Percentiles rank a stretch among this genome's conserved stretches.
Conservation (phyloP, 2,113 vertebrate species). For the Salminus brasiliensis region DNA sequence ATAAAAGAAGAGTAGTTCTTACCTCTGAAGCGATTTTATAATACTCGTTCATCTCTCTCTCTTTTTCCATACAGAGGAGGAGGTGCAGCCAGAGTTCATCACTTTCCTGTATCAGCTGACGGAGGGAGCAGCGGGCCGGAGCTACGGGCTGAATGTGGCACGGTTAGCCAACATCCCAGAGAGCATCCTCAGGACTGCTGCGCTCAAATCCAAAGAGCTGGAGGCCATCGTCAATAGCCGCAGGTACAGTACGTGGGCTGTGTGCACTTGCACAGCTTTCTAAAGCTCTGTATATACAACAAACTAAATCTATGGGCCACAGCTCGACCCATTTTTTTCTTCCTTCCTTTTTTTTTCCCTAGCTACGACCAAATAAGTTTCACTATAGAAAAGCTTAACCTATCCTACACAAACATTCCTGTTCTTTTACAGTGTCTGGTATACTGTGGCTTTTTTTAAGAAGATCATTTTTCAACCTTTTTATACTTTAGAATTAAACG, state of each 20-base stretch:
- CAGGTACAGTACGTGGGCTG: constrained; percentile 77
- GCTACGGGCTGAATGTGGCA: constrained; percentile 95
- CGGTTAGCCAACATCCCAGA: constrained; percentile 89
- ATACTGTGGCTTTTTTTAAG: no score
- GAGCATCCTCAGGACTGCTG: constrained; percentile 84
- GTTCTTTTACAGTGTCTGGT: no score
- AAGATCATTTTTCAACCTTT: no score
- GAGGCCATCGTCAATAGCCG: constrained; percentile 81
- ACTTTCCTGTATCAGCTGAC: constrained; percentile 96
- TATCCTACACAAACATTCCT: no score
- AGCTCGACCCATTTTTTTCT: neutral
- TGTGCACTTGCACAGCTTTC: constrained; percentile 34
- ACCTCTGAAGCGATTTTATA: constrained; percentile 18
- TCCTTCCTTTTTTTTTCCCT: no score
- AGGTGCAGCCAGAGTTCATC: constrained; percentile 85
- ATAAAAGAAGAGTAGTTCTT: no score
- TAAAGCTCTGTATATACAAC: constrained; percentile 18
- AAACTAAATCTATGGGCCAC: neutral
- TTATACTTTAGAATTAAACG: no score
- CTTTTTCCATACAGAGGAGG: constrained; percentile 64
- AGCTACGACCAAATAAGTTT: no score
- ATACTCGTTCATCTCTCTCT: neutral
- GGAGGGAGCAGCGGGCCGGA: constrained; percentile 87
- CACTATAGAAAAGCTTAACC: no score
- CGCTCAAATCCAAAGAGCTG: constrained; percentile 88